phyloP scores from a whole-genome alignment of 1,140 invertebrate genomes.

The Drosophila lacertosa region DNA sequence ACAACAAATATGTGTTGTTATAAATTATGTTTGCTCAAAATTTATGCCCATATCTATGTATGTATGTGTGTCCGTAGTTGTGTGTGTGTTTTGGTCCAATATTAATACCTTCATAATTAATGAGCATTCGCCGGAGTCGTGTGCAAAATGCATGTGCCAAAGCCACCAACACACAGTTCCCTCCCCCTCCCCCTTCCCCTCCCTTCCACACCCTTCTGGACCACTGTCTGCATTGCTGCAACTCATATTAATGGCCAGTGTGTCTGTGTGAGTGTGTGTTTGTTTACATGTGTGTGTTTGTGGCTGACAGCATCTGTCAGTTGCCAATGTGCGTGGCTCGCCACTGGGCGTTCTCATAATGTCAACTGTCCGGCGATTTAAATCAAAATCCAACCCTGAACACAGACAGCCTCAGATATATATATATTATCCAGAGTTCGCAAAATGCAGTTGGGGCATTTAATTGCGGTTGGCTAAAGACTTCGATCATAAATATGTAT shows the following conservation, averaged over 20 bases:
- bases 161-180: conserved; percentile 42
- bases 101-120: conserved; percentile 68
- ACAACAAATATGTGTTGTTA: conserved; percentile 74
- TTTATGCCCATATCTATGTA: conserved; percentile 58
- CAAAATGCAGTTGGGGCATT: conserved; percentile 3
- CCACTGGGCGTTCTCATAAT: conserved; percentile 44
- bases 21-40: conserved; percentile 78
- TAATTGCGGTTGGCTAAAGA: not conserved
- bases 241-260: conserved; percentile 29
- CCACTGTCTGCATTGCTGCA: conserved; percentile 23
- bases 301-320: conserved; percentile 81
- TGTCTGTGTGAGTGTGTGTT: conserved; percentile 42
- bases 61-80: conserved; percentile 19
- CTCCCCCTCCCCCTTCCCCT: not conserved
- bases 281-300: conserved; percentile 72
- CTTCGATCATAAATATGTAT: not conserved
- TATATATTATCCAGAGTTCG: conserved; percentile 2
- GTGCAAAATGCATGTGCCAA: conserved; percentile 73
- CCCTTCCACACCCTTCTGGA: not conserved
- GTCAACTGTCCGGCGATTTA: conserved; percentile 64
- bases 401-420: not conserved
- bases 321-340: conserved; percentile 61
- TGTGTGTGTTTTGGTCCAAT: conserved; percentile 51
- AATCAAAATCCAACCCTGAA: conserved; percentile 61
- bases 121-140: conserved; percentile 70